Base-by-base conservation (phyloP, 2,888 invertebrate species). In the Dynastes maya region DNA sequence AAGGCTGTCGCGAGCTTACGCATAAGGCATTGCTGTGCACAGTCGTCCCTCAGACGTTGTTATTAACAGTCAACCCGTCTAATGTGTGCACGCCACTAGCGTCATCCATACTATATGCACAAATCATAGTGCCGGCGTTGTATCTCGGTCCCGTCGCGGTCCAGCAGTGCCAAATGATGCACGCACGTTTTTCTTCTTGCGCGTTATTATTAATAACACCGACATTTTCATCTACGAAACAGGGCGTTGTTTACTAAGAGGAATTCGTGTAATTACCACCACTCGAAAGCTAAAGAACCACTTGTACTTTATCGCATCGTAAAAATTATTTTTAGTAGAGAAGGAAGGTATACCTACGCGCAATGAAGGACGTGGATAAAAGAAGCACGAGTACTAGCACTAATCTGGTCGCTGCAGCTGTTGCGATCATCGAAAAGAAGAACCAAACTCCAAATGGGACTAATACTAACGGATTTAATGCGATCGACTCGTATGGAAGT, bases 331-430 rank as follows among this genome's bases (percentile, higher is more conserved):
- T 71, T 55, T 71, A 71, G 22, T 29, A 16, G 2, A 51, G n/a
- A 51, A 9, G 49, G 61, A 45, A 45, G 45, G 45, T 45, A 32
- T 51, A 16, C 27, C 4, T 27, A 27, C 49, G 32, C 37, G 45
- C 8, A 58, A 76, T 78, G 64, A 49, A 64, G 58, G 77, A 78
- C 37, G 37, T 71, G 37, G 55, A 71, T n/a, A 16, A 32, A 55
- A 29, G 40, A 53, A 64, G 37, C 40, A 29, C 64, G 13, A n/a
- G 64, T 29, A 29, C 13, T 29, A 71, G 80, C 87, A 88, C 89
- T 13, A 90, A 91, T 86, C 89, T 92, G 82, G 93, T 93, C 81
- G 92, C 93, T 80, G 92, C 92, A 9, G 89, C 89, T n/a, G 89
- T 90, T 53, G 90, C 90, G 70, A 88, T 89, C 76, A 86, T 90